Evolutionary conservation across 1,140 invertebrate species (phyloP), one percentile per base, ranked within the genome.

Genomic region (Agrilus planipennis): DNA sequence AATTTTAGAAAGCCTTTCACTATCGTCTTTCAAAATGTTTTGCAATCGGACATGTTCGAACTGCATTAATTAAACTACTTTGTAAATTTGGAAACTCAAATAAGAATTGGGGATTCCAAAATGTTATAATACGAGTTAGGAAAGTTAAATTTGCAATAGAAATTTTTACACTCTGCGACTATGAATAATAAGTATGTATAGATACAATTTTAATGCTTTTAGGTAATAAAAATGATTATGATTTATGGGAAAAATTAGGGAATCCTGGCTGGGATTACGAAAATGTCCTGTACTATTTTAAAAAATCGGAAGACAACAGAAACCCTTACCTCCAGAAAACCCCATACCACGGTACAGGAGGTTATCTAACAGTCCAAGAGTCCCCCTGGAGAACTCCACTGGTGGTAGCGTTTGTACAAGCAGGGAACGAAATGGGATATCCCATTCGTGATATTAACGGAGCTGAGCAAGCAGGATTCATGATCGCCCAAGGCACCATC

Each of bases 401-500:
- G 11, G 84, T 82, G 0, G 65, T 74, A 12, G 77, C 83, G 0
- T 85, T 89, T 55, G 65, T 93, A 1, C 81, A 93, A 68, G 88
- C 89, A 0, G 89, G 83, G 22, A 72, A 84, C 57, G 86, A 94
- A 59, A 86, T 91, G 75, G 90, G 89, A 28, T 89, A 88, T 62
- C 81, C 87, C 30, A 76, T 87, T 6, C 51, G 77, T 0, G 78
- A 82, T 57, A 64, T 86, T 34, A 86, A 89, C 61, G 77, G 88
- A 5, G 73, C 76, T 1, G 71, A 83, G 47, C 84, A 88, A 56
- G 87, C 83, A 0, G 85, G 86, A 4, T 89, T 84, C 51, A 87
- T 89, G 81, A 79, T 89, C 25, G 81, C 84, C 3, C 87, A 91
- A 70, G 91, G 81, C 4, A 95, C 89, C 0, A 87, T 93, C 14